Evolutionary conservation across 53 echinoderm and acorn worm species (phyloP).

Genomic region (Pentamera pediparva): DNA sequence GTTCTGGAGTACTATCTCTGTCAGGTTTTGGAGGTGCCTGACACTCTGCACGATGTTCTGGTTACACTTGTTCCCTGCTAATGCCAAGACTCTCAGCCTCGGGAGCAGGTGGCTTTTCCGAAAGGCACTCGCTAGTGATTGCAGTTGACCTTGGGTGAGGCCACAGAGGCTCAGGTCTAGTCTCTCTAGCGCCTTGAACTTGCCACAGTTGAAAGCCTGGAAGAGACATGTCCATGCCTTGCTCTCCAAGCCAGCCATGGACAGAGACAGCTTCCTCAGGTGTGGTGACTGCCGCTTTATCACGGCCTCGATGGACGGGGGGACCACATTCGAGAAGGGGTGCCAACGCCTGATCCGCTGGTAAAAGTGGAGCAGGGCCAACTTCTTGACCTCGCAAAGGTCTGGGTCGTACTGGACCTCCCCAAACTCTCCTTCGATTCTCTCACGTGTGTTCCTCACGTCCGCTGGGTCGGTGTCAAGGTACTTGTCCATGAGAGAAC

Average conservation of each 20-base stretch:
- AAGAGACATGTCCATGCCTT: not conserved
- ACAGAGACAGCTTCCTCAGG: not conserved
- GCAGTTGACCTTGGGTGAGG: not conserved
- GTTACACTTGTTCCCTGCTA: not conserved
- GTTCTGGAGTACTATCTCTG: not conserved
- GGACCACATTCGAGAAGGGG: not conserved
- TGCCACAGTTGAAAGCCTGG: not conserved
- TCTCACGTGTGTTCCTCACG: not conserved
- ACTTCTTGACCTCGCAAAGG: constrained; percentile 14
- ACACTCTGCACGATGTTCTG: not conserved
- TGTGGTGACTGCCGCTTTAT: not conserved
- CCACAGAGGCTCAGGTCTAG: constrained; percentile 16
- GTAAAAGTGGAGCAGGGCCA: not conserved
- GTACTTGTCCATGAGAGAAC: not conserved
- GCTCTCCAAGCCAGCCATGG: not conserved
- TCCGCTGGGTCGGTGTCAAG: not conserved
- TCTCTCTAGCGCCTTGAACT: not conserved
- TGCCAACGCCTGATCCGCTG: not conserved
- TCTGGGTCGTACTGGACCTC: not conserved
- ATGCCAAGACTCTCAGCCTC: not conserved
- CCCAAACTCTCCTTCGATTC: not conserved
- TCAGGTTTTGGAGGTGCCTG: not conserved
- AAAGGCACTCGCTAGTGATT: not conserved
- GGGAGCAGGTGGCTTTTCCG: not conserved
- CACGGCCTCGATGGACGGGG: not conserved